phyloP scores from a whole-genome alignment of 2,888 invertebrate genomes.

The Caenorhabditis sp. region DNA sequence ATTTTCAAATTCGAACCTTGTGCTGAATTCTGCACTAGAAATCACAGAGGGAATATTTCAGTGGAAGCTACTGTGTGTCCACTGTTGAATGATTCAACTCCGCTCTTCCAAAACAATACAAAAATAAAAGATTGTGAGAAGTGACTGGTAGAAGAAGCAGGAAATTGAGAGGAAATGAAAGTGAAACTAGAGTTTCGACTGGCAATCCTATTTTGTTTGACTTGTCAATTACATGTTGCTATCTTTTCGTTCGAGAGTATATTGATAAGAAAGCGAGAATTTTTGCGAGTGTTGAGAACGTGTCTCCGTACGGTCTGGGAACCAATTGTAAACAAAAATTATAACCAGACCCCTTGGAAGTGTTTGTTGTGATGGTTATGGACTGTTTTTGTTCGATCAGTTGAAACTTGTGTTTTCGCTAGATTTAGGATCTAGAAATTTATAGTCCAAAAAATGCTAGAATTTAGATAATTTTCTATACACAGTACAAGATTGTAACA shows the following conservation, averaged over 20 bases:
- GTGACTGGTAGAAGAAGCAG: not conserved
- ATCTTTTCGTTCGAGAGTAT: conserved; percentile 39
- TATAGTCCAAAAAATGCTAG: too few species aligned
- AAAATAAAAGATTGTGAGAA: not conserved
- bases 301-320: conserved; percentile 45
- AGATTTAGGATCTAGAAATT: too few species aligned
- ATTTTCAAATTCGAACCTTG: too few species aligned
- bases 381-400: too few species aligned
- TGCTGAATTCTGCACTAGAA: too few species aligned
- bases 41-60: too few species aligned
- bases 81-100: too few species aligned
- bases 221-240: conserved; percentile 58
- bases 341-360: not conserved
- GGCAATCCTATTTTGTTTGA: conserved; percentile 42
- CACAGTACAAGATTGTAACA: too few species aligned
- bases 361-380: too few species aligned
- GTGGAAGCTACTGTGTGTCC: too few species aligned
- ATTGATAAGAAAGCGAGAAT: conserved; percentile 40
- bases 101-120: not conserved
- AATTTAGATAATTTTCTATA: too few species aligned
- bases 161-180: conserved; percentile 5
- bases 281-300: conserved; percentile 24
- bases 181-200: conserved; percentile 30
- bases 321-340: not conserved
- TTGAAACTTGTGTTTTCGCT: too few species aligned